Percentiles rank a stretch among this genome's conserved stretches.
Evolutionary conservation across 2,113 vertebrate genomes (phyloP).

Genomic region (Rhinoptilus africanus): DNA sequence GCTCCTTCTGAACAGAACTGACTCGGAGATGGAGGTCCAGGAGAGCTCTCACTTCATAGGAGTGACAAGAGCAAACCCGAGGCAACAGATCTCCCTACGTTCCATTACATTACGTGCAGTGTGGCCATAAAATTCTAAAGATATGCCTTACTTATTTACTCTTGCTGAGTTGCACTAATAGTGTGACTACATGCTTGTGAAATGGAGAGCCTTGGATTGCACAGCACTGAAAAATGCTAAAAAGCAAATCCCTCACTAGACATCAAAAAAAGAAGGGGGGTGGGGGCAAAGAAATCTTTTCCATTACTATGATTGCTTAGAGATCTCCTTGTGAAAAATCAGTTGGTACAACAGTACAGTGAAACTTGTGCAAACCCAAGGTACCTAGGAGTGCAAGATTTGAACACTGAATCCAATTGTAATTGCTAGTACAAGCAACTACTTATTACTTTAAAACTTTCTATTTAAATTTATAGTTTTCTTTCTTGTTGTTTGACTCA

Average conservation of each 20-base stretch:
- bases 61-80: background rate
- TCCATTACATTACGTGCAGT: background rate
- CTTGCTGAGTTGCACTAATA: background rate
- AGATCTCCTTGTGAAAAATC: background rate
- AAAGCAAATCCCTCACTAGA: background rate
- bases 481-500: background rate
- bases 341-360: background rate
- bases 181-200: background rate
- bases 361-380: fast-evolving
- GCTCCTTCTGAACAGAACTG: background rate
- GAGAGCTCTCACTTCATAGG: background rate
- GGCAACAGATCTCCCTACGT: background rate
- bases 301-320: background rate
- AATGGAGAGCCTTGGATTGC: background rate
- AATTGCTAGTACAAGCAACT: background rate
- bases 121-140: background rate
- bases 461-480: background rate
- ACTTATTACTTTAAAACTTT: background rate
- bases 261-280: background rate
- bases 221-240: background rate
- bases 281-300: background rate
- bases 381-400: background rate
- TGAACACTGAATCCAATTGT: background rate
- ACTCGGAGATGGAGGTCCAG: background rate
- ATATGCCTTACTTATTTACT: background rate